Evolutionary conservation across 2,888 invertebrate genomes (phyloP).

Genomic region (Chymomyza caudatula): DNA sequence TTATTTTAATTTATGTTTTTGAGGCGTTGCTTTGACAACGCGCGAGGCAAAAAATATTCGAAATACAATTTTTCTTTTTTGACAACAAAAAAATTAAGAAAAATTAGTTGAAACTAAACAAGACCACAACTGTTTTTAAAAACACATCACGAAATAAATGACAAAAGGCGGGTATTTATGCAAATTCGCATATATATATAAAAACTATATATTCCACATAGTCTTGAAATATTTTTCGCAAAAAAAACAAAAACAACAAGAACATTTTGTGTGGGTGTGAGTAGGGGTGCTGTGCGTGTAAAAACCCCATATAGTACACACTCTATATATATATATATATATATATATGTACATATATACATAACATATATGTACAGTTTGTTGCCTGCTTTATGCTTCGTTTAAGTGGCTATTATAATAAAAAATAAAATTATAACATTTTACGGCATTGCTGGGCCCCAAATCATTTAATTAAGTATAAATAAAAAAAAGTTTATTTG

Average conservation of each 20-base stretch:
- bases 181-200: constrained; percentile 13
- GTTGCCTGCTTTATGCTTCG: constrained; percentile 18
- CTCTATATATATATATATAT: constrained; percentile 12
- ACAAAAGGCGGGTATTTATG: constrained; percentile 32
- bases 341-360: constrained; percentile 21
- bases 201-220: constrained; percentile 12
- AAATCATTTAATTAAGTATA: constrained; percentile 11
- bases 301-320: constrained; percentile 37
- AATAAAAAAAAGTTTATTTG: background rate
- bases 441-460: constrained; percentile 18
- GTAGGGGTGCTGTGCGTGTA: constrained; percentile 40
- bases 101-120: constrained; percentile 54
- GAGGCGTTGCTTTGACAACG: constrained; percentile 40
- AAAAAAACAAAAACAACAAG: constrained; percentile 12
- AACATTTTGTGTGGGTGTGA: constrained; percentile 4
- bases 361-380: constrained; percentile 6
- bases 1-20: constrained; percentile 35
- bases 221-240: constrained; percentile 33
- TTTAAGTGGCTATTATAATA: constrained; percentile 24
- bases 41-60: constrained; percentile 27
- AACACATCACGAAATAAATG: constrained; percentile 20
- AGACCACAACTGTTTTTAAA: background rate
- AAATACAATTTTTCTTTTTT: constrained; percentile 33
- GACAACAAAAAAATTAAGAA: constrained; percentile 59
- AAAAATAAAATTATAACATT: constrained; percentile 10